Evolutionary conservation across 2,797 vertebrate genomes (phyloP).

Genomic region (Phataginus tricuspis): DNA sequence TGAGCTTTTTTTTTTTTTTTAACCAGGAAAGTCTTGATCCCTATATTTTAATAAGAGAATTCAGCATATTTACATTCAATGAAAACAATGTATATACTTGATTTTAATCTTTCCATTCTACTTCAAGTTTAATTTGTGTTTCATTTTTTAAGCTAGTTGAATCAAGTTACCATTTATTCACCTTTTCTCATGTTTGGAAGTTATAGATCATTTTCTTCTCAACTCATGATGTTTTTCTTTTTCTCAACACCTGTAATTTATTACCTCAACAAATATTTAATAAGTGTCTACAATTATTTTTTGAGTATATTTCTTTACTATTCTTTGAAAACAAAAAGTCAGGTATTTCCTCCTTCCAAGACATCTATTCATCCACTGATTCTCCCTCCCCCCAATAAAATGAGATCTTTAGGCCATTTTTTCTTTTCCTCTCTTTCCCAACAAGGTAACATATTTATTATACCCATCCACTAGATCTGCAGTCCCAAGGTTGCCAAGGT

Average conservation of each 20-base stretch:
- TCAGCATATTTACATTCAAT: not conserved
- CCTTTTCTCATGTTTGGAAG: not conserved
- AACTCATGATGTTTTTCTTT: not conserved
- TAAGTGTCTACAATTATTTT: not conserved
- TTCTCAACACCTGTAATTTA: not conserved
- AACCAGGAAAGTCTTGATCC: not conserved
- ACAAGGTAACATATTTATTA: not conserved
- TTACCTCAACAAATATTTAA: conserved; percentile 8
- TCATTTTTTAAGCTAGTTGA: conserved; percentile 1
- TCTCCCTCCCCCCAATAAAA: not conserved
- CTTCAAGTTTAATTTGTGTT: not conserved
- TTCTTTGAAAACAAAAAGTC: not conserved
- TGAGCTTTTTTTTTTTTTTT: not conserved
- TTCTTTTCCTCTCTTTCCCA: not conserved
- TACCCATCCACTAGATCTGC: not conserved
- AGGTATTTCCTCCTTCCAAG: not conserved
- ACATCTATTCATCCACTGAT: not conserved
- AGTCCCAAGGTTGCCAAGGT: not conserved
- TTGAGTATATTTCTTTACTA: not conserved
- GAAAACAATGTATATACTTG: not conserved
- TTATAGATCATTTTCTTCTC: not conserved
- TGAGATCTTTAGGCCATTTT: not conserved
- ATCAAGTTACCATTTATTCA: not conserved
- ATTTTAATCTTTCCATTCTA: conserved; percentile 9
- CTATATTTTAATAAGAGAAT: not conserved